These are phyloP conservation scores for Spongia lamella DNA, from an alignment of 37 sponge, comb jelly and placozoan species.

Conservation along the genomic window DNA sequence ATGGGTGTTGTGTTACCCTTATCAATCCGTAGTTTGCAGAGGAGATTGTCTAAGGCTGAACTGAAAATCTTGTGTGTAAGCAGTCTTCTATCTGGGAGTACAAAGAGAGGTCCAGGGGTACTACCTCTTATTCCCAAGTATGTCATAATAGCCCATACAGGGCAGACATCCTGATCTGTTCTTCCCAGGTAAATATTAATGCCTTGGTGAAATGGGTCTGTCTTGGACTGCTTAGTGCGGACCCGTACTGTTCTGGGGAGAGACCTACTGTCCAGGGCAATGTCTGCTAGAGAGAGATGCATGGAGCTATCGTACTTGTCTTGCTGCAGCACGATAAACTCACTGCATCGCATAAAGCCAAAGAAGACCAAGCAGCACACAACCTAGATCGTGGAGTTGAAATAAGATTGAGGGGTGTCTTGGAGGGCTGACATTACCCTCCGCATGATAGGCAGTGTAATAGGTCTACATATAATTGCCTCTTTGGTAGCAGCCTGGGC, in stretches of 20 bases:
- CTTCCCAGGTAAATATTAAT: conserved; percentile 3
- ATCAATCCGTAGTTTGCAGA: no score
- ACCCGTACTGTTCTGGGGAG: conserved; percentile 17
- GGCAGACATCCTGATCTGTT: conserved; percentile 19
- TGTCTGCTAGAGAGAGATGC: conserved; percentile 7
- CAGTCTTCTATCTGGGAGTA: no score
- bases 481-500: background rate
- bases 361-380: conserved; percentile 26
- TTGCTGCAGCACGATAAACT: conserved; percentile 9
- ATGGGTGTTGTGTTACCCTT: no score
- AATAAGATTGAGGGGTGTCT: background rate
- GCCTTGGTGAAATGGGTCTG: conserved; percentile 34
- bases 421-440: background rate
- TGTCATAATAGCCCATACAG: no score
- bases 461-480: conserved; percentile 14
- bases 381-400: conserved; percentile 44
- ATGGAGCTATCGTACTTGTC: background rate
- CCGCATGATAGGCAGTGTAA: conserved; percentile 35
- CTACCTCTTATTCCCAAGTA: no score
- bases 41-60: no score
- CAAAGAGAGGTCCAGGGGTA: no score
- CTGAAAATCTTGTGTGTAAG: no score
- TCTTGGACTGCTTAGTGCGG: conserved; percentile 16
- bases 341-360: conserved; percentile 35
- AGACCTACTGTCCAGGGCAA: conserved; percentile 12